Percentiles rank a stretch among this genome's conserved stretches.
These are phyloP conservation scores for Elephas maximus DNA, from an alignment of 2,113 vertebrate species.

Conservation along the genomic window DNA sequence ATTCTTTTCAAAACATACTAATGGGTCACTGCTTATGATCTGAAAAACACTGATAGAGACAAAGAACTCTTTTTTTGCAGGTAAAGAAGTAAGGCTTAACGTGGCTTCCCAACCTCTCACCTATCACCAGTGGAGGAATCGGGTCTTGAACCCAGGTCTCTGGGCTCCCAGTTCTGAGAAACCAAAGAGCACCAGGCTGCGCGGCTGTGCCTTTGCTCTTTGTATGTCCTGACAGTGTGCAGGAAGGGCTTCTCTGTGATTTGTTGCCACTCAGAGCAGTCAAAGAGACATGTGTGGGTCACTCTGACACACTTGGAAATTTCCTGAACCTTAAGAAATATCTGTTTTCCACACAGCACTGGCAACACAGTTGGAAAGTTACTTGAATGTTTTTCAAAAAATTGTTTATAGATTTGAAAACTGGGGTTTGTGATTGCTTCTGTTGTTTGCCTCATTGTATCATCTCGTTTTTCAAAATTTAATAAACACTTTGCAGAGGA, in stretches of 20 bases:
- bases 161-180: not conserved
- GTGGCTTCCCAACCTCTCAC: not conserved
- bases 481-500: slow-evolving; percentile 84
- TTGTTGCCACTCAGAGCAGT: not conserved
- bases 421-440: slow-evolving; percentile 82
- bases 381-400: slow-evolving; percentile 82
- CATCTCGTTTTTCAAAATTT: slow-evolving; percentile 83
- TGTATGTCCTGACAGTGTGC: not conserved
- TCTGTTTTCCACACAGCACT: slow-evolving; percentile 69
- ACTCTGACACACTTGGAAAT: slow-evolving; percentile 59
- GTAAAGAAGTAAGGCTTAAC: not conserved
- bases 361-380: slow-evolving; percentile 82
- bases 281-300: slow-evolving; percentile 53
- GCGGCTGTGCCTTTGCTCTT: not conserved
- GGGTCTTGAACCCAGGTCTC: not conserved
- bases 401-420: slow-evolving; percentile 84
- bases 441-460: slow-evolving; percentile 84
- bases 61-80: not conserved
- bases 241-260: not conserved
- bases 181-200: rapidly evolving
- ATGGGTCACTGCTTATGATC: not conserved
- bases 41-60: not conserved
- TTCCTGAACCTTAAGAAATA: slow-evolving; percentile 61
- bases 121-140: not conserved
- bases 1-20: not conserved